Evolutionary conservation across 1,140 invertebrate species (phyloP), one percentile per base, ranked within the genome.

Genomic region (Araneus ventricosus): DNA sequence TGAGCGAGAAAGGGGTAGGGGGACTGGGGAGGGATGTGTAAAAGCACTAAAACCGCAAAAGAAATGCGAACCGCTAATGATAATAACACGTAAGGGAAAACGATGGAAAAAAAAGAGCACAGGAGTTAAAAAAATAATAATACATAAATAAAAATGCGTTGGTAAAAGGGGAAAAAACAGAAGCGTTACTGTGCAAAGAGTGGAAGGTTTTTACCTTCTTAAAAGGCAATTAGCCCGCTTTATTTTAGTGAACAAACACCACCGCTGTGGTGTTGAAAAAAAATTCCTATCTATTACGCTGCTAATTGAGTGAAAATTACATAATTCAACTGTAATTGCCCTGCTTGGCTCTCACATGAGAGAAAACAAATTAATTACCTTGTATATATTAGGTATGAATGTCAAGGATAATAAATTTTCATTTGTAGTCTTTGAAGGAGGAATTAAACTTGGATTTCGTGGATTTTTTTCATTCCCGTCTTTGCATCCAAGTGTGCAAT

Each of bases 291-390:
- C 91, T 93, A 93, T 93, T 93, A 93, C 91, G 91, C 8, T 93
- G 84, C 91, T 93, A 93, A 93, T 93, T 93, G 91, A 93, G 57
- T 88, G 91, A 93, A 93, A 93, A 93, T 93, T 93, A 93, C 91
- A 93, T 93, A 93, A 93, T 93, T 93, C 91, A 87, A 93, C 34
- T 93, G 67, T 93, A 93, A 93, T 93, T 93, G 91, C 84, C 85
- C 85, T 82, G 8, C 52, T 67, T 90, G 75, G 70, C 30, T 20
- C 20, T 7, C 30, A n/a, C 52, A 22, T 7, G 37, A 61, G 75
- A 45, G 80, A 85, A 91, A 84, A 91, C 91, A 93, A 93, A 93
- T 93, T 93, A 93, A 93, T 93, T 93, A 93, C 67, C 67, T 61
- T 34, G 61, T 93, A 61, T 86, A 93, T 93, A 93, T 93, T 93